These are phyloP conservation scores for Platysternon megacephalum DNA, from an alignment of 2,113 vertebrate genomes.

Conservation along the genomic window DNA sequence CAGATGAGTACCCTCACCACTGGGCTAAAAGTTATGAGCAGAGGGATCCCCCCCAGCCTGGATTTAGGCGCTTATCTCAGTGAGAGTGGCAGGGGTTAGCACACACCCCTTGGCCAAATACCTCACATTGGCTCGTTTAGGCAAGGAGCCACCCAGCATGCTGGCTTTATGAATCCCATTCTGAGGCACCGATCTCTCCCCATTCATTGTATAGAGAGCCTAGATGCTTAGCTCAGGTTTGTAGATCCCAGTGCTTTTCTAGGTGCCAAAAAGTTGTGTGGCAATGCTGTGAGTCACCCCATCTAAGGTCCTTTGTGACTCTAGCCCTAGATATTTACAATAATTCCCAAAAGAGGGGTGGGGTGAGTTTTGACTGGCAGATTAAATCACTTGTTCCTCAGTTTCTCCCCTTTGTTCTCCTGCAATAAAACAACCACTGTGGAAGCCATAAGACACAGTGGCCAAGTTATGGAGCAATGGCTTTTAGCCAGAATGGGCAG, in stretches of 20 bases:
- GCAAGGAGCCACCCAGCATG: not conserved
- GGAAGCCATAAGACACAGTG: conserved; percentile 28
- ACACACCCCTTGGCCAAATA: not conserved
- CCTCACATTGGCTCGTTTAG: not conserved
- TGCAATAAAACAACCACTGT: not conserved
- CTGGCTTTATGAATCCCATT: not conserved
- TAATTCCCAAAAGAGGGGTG: not conserved
- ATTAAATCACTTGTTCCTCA: not conserved
- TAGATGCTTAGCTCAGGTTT: not conserved
- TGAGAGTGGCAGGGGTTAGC: not conserved
- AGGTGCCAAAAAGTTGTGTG: not conserved
- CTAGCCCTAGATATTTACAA: not conserved
- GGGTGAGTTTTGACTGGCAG: not conserved
- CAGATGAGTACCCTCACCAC: not conserved
- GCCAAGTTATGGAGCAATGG: conserved; percentile 63
- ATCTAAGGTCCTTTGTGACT: not conserved
- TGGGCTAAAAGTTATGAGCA: not conserved
- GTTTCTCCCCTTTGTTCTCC: not conserved
- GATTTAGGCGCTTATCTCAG: not conserved
- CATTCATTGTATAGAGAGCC: not conserved
- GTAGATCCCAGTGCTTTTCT: not conserved
- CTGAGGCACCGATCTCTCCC: not conserved
- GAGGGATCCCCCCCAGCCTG: too few relatives aligned
- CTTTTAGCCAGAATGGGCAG: too few relatives aligned
- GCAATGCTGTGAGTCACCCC: not conserved